Percentiles rank a stretch among this genome's conserved stretches.
Evolutionary conservation across 2,113 vertebrate genomes (phyloP).

Genomic region (Shinisaurus crocodilurus): DNA sequence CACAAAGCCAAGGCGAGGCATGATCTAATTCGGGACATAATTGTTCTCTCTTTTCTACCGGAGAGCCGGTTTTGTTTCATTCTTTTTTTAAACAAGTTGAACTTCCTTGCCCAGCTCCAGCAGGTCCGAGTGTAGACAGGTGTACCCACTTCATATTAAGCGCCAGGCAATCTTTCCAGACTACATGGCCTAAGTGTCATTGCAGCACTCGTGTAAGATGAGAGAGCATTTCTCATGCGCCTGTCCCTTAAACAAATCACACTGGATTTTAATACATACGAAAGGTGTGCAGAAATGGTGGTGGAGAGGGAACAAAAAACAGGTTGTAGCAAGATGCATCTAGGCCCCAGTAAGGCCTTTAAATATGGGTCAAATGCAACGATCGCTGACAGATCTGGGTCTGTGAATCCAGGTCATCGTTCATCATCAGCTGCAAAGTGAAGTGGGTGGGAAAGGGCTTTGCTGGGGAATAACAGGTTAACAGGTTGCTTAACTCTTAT

Average conservation of each 20-base stretch:
- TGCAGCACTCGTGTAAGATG: neutral
- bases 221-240: constrained; percentile 31
- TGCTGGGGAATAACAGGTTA: neutral
- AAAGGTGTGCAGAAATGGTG: neutral
- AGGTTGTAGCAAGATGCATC: neutral
- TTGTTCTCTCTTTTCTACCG: constrained; percentile 65
- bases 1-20: constrained; percentile 65
- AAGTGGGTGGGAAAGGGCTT: neutral
- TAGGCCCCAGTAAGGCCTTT: neutral
- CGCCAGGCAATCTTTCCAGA: constrained; percentile 2
- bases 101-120: constrained; percentile 44
- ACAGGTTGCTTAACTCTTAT: no score
- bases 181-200: neutral
- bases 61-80: constrained; percentile 32
- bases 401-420: neutral
- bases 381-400: neutral
- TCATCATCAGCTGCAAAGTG: neutral
- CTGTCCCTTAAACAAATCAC: constrained; percentile 46
- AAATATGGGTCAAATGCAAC: neutral
- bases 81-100: constrained; percentile 42
- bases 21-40: constrained; percentile 71
- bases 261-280: neutral
- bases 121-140: constrained; percentile 31
- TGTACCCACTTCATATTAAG: constrained; percentile 26
- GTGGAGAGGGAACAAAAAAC: neutral